Percentiles rank a stretch among this genome's conserved stretches.
Evolutionary conservation across 2,888 invertebrate genomes (phyloP).

Genomic region (Neoaliturus tenellus): DNA sequence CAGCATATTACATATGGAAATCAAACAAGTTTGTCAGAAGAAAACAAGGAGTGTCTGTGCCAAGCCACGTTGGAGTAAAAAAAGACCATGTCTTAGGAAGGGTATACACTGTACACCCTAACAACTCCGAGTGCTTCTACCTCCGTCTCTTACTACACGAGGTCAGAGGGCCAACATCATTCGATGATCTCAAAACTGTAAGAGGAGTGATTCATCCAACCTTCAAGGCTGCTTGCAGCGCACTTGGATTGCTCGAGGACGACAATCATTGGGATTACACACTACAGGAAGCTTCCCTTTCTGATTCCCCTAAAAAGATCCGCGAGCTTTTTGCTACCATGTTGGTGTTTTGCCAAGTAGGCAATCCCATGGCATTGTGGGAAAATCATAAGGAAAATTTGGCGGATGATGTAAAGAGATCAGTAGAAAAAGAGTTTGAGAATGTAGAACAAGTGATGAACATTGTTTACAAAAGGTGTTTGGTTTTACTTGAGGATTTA

Average conservation of each 20-base stretch:
- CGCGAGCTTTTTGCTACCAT: conserved; percentile 56
- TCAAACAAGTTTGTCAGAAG: conserved; percentile 14
- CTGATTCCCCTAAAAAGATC: conserved; percentile 59
- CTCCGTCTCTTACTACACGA: conserved; percentile 65
- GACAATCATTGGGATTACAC: conserved; percentile 68
- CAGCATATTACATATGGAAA: conserved; percentile 62
- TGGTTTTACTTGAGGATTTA: conserved; percentile 51
- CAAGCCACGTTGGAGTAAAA: conserved; percentile 60
- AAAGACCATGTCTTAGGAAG: conserved; percentile 65
- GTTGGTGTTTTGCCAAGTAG: conserved; percentile 59
- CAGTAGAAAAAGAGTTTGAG: conserved; percentile 16
- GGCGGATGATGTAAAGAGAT: neutral
- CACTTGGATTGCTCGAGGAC: conserved; percentile 65
- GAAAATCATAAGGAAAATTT: neutral
- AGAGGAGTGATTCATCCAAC: conserved; percentile 66
- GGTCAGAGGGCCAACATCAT: conserved; percentile 67
- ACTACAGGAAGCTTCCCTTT: conserved; percentile 66
- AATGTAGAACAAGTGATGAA: conserved; percentile 22
- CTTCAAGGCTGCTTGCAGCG: conserved; percentile 63
- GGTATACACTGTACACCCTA: conserved; percentile 67
- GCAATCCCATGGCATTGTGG: conserved; percentile 62
- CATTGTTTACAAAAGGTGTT: conserved; percentile 67
- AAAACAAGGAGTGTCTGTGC: conserved; percentile 20
- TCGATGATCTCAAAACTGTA: conserved; percentile 68
- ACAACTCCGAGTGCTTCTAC: conserved; percentile 62